Conservation (phyloP, 2,113 vertebrate genomes). For the Eulemur macaco region DNA sequence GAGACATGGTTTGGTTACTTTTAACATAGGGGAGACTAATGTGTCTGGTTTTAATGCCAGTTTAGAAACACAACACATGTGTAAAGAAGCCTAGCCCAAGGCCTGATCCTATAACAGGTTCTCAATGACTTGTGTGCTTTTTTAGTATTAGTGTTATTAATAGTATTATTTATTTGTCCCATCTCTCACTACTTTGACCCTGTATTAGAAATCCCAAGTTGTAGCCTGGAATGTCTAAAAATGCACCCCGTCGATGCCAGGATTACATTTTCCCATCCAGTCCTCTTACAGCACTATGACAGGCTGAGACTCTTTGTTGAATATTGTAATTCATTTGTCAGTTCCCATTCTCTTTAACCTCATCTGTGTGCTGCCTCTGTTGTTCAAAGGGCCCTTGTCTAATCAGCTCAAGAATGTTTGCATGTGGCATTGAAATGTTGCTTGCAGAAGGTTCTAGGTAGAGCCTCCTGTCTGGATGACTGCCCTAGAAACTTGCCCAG, state of each 20-base stretch:
- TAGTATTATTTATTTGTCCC: not conserved
- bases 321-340: not conserved
- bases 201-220: not conserved
- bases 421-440: not conserved
- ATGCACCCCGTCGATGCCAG: rapidly evolving
- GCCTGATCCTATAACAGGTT: not conserved
- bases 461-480: not conserved
- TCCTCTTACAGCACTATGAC: not conserved
- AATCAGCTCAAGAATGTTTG: not conserved
- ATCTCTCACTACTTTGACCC: not conserved
- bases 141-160: not conserved
- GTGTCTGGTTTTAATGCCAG: not conserved
- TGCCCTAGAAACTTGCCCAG: not conserved
- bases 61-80: not conserved
- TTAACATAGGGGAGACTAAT: not conserved
- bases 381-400: not conserved
- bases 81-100: not conserved
- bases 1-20: not conserved
- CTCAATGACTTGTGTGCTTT: not conserved
- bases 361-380: not conserved
- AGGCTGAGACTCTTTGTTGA: not conserved
- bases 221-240: not conserved
- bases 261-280: not conserved
- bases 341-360: not conserved
- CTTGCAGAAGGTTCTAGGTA: not conserved